These are phyloP conservation scores for Megaceryle maxima DNA, from an alignment of 2,113 vertebrate species.

Conservation along the genomic window DNA sequence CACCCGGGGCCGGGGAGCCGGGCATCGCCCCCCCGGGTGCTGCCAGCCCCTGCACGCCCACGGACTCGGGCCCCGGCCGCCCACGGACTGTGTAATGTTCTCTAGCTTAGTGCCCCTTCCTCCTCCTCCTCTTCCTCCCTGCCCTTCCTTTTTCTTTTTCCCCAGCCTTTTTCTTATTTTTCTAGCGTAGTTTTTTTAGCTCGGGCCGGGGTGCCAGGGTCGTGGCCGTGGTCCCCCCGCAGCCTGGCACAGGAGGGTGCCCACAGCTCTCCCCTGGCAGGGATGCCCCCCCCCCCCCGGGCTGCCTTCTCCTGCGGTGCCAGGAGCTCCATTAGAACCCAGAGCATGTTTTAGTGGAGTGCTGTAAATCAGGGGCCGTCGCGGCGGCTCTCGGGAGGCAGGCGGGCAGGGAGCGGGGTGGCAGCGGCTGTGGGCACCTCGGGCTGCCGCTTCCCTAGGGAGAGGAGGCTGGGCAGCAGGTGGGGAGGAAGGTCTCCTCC, in stretches of 20 bases:
- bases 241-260: background rate
- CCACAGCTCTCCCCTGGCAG: background rate
- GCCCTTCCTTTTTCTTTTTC: background rate
- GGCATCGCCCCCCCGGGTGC: background rate
- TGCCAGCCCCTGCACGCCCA: background rate
- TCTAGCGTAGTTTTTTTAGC: background rate
- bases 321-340: background rate
- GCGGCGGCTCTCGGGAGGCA: background rate
- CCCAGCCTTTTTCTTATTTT: background rate
- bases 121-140: background rate
- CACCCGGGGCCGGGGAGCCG: background rate
- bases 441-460: background rate
- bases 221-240: background rate
- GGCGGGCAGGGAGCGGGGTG: background rate
- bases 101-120: background rate
- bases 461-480: background rate
- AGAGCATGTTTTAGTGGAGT: background rate
- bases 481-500: background rate
- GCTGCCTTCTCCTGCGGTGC: background rate
- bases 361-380: constrained; percentile 15
- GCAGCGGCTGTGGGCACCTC: background rate
- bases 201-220: background rate
- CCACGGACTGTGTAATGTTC: background rate
- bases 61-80: background rate
- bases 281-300: background rate